A percentile compares a stretch with the other conserved stretches of the same genome.
phyloP scores from a whole-genome alignment of 1,140 invertebrate genomes.

The Zaprionus taronus region DNA sequence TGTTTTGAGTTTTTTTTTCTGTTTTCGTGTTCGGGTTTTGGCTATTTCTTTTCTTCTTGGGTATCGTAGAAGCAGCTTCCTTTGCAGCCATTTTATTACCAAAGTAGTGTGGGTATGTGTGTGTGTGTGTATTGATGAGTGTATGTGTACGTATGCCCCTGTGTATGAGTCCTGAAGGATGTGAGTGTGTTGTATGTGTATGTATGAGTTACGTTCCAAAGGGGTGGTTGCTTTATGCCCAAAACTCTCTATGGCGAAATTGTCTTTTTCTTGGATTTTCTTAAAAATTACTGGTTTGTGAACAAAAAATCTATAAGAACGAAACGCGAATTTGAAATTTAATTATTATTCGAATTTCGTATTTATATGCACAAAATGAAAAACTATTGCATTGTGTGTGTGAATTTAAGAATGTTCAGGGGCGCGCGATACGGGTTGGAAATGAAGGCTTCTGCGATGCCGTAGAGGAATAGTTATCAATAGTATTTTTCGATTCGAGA shows the following conservation, averaged over 20 bases:
- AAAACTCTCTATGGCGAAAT: conserved; percentile 69
- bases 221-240: conserved; percentile 75
- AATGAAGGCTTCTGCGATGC: conserved; percentile 81
- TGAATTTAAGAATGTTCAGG: conserved; percentile 52
- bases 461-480: conserved; percentile 75
- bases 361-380: conserved; percentile 79
- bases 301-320: conserved; percentile 71
- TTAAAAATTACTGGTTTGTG: conserved; percentile 52
- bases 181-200: conserved; percentile 55
- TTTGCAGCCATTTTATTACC: conserved; percentile 81
- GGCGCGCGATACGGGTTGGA: conserved; percentile 60
- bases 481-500: conserved; percentile 35
- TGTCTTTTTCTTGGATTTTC: conserved; percentile 52
- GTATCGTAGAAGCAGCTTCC: conserved; percentile 82
- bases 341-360: conserved; percentile 73
- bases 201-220: conserved; percentile 53
- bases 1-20: not conserved
- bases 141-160: conserved; percentile 57
- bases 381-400: conserved; percentile 83
- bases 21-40: conserved; percentile 46
- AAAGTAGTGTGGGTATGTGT: conserved; percentile 69
- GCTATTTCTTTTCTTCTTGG: conserved; percentile 82
- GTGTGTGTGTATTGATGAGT: conserved; percentile 26
- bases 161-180: conserved; percentile 49
- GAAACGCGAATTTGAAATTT: conserved; percentile 75